Evolutionary conservation across 2,888 invertebrate genomes (phyloP).

Genomic region (Asteroscopus sphinx): DNA sequence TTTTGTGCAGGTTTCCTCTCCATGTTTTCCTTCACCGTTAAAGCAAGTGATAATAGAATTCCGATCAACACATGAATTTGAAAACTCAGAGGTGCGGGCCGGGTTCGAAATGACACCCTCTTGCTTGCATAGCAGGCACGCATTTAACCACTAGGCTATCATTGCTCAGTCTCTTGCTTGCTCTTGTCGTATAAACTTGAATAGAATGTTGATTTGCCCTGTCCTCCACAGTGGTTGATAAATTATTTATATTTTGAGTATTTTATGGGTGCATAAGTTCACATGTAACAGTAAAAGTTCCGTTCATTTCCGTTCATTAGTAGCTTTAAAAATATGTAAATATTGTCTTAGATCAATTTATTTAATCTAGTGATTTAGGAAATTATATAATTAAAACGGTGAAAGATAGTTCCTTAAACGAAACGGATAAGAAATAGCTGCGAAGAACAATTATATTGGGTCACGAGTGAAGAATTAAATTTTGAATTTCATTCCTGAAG

Average conservation of each 20-base stretch:
- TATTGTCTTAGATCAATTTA: neutral
- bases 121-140: too few species aligned
- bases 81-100: too few species aligned
- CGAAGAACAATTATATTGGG: neutral
- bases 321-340: neutral
- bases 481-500: slow-evolving; percentile 2
- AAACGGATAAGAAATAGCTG: neutral
- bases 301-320: slow-evolving; percentile 7
- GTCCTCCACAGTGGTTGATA: neutral
- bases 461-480: neutral
- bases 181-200: too few species aligned
- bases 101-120: too few species aligned
- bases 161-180: too few species aligned
- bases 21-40: too few species aligned
- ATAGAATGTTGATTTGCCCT: too few species aligned
- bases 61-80: too few species aligned
- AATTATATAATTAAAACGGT: slow-evolving; percentile 7
- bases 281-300: slow-evolving; percentile 8
- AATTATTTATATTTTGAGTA: neutral
- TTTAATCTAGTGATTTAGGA: slow-evolving; percentile 4
- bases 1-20: too few species aligned
- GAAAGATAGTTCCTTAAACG: slow-evolving; percentile 1
- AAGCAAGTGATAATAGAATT: too few species aligned
- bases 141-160: too few species aligned
- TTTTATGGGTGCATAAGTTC: slow-evolving; percentile 8